phyloP scores from a whole-genome alignment of 2,888 invertebrate genomes.

The Ichneumoninae sp. region DNA sequence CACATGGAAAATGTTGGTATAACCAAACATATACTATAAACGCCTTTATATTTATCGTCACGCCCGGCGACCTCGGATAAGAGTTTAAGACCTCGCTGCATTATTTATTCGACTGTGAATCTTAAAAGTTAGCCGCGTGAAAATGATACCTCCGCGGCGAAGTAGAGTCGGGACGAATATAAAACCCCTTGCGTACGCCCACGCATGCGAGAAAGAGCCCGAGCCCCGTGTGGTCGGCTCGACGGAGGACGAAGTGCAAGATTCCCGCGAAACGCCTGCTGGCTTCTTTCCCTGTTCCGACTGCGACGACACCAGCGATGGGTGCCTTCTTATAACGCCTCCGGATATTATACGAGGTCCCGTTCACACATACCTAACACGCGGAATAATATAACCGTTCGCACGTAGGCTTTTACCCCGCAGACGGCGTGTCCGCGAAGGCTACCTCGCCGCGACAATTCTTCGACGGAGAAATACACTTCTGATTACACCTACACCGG shows the following conservation, averaged over 20 bases:
- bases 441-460: neutral
- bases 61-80: constrained; percentile 82
- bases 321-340: constrained; percentile 74
- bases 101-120: constrained; percentile 82
- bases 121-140: constrained; percentile 80
- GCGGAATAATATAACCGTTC: constrained; percentile 61
- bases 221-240: constrained; percentile 64
- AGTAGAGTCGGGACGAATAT: constrained; percentile 78
- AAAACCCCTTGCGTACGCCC: constrained; percentile 79
- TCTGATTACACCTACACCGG: constrained; percentile 16
- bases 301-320: constrained; percentile 60
- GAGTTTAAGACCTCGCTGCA: constrained; percentile 81
- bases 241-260: constrained; percentile 33
- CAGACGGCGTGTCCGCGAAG: constrained; percentile 30
- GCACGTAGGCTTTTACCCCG: constrained; percentile 47
- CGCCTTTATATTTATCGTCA: constrained; percentile 79
- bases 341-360: constrained; percentile 80
- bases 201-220: constrained; percentile 79
- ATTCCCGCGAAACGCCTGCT: constrained; percentile 73
- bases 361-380: constrained; percentile 71
- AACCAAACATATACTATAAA: constrained; percentile 73
- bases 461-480: constrained; percentile 7
- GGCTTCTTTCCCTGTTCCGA: constrained; percentile 52
- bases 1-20: constrained; percentile 52
- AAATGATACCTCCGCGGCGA: constrained; percentile 82